phyloP scores from a whole-genome alignment of 2,797 vertebrate genomes.

The Pelochelys cantorii region DNA sequence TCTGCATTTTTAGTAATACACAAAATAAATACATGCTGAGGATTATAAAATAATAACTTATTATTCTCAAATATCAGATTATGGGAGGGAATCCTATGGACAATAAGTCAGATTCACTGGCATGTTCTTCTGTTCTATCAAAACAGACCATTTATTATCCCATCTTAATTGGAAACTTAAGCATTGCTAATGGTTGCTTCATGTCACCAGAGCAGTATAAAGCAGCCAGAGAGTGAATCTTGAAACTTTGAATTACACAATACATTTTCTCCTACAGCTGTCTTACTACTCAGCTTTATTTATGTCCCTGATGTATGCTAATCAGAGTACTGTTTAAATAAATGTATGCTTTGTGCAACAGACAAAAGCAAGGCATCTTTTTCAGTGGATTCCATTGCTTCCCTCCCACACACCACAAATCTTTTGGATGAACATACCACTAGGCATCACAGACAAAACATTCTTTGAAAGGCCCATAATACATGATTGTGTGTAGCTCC shows the following conservation, averaged over 20 bases:
- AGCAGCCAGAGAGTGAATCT: background rate
- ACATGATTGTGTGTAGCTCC: background rate
- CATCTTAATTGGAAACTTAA: background rate
- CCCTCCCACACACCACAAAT: background rate
- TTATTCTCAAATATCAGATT: background rate
- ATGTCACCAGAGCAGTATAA: background rate
- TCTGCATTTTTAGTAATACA: background rate
- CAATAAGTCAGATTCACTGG: fast-evolving
- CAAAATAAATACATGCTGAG: background rate
- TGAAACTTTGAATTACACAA: fast-evolving
- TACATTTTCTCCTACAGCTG: background rate
- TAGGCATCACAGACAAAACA: slow-evolving; percentile 18
- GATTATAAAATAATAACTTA: background rate
- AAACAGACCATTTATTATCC: background rate
- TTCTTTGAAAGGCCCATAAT: background rate
- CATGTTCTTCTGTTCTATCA: fast-evolving
- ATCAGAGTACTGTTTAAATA: background rate
- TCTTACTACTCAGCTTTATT: background rate
- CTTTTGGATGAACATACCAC: background rate
- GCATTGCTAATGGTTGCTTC: background rate
- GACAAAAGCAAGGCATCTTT: background rate
- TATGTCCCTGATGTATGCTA: background rate
- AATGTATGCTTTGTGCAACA: background rate
- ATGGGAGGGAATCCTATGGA: background rate
- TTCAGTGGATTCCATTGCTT: background rate